Conservation (phyloP, 2,797 vertebrate genomes). For the Vireo griseus region DNA sequence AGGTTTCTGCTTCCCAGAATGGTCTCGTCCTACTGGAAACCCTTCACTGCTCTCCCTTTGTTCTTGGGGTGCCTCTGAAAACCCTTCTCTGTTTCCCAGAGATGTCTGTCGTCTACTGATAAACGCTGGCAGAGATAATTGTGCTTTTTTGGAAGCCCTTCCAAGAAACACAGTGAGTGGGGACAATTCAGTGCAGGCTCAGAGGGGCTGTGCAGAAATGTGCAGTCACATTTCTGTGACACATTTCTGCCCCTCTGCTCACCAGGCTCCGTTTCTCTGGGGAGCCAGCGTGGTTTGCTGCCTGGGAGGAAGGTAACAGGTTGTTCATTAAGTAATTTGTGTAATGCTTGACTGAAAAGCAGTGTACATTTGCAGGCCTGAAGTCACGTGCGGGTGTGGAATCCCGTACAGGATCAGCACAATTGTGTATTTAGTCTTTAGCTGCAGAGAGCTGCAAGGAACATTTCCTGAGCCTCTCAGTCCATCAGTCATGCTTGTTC, state of each 20-base stretch:
- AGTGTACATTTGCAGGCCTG: background rate
- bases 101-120: background rate
- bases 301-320: slow-evolving; percentile 10
- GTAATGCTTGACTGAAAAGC: slow-evolving; percentile 30
- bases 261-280: background rate
- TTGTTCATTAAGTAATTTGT: slow-evolving; percentile 27
- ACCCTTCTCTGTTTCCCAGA: background rate
- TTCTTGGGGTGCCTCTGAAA: background rate
- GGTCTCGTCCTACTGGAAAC: background rate
- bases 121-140: background rate
- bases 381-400: background rate
- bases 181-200: background rate
- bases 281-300: background rate
- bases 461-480: slow-evolving; percentile 58
- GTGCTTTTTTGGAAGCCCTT: background rate
- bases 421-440: slow-evolving; percentile 22
- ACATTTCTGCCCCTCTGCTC: background rate
- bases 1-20: background rate
- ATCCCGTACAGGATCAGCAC: background rate
- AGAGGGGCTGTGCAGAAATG: background rate
- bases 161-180: background rate
- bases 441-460: slow-evolving; percentile 35
- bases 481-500: slow-evolving; percentile 35
- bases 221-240: background rate
- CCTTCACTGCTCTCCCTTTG: background rate